These are phyloP conservation scores for Danio albolineatus DNA, from an alignment of 2,797 vertebrate species.

Conservation along the genomic window DNA sequence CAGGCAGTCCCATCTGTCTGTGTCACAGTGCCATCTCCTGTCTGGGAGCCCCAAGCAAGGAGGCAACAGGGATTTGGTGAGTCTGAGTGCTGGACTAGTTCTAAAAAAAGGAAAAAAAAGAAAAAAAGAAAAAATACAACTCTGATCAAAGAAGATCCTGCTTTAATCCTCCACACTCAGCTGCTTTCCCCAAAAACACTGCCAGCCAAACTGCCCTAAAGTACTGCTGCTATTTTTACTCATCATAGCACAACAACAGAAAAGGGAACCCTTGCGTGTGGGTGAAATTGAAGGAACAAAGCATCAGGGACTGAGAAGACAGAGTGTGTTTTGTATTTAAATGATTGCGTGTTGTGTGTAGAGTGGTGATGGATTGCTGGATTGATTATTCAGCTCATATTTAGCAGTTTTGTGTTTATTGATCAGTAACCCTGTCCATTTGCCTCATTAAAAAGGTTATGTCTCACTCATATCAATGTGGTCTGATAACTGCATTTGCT, in stretches of 20 bases:
- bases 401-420: not conserved
- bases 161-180: constrained; percentile 82
- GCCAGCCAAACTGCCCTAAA: constrained; percentile 80
- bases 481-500: not conserved
- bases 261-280: constrained; percentile 70
- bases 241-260: constrained; percentile 63
- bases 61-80: constrained; percentile 47
- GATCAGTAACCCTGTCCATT: not conserved
- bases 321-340: not conserved
- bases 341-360: not conserved
- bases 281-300: constrained; percentile 74
- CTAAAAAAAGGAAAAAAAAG: no score
- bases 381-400: constrained; percentile 10
- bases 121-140: constrained; percentile 67
- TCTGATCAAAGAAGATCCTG: constrained; percentile 81
- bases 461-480: not conserved
- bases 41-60: constrained; percentile 71
- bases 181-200: constrained; percentile 74
- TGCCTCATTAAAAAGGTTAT: not conserved
- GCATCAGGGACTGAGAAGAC: constrained; percentile 59
- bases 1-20: constrained; percentile 65
- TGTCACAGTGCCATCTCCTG: constrained; percentile 81
- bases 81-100: constrained; percentile 57
- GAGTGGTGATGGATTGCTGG: not conserved
- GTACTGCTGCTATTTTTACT: constrained; percentile 83